Conservation (phyloP, 2,113 vertebrate species). For the Anarrhichthys ocellatus region DNA sequence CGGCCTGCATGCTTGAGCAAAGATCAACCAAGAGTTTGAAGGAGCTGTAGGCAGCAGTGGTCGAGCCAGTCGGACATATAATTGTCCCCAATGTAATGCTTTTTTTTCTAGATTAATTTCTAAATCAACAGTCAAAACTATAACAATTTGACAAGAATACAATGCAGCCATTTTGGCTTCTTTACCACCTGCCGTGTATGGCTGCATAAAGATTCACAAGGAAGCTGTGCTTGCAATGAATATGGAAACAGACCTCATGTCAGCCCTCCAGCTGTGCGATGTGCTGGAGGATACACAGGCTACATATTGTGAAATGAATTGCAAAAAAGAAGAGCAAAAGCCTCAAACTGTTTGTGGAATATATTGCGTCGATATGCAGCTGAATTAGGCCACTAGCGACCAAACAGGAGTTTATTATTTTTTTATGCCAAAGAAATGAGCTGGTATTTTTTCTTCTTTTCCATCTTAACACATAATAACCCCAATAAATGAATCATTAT, state of each 20-base stretch:
- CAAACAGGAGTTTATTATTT: background rate
- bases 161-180: constrained; percentile 16
- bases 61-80: background rate
- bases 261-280: background rate
- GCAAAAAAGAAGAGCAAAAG: background rate
- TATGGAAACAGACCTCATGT: constrained; percentile 20
- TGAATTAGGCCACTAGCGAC: background rate
- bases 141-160: constrained; percentile 18
- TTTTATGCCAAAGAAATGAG: background rate
- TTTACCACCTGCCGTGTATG: constrained; percentile 27
- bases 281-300: background rate
- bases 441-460: background rate
- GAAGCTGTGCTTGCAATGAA: constrained; percentile 3
- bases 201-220: background rate
- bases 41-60: background rate
- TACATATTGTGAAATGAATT: background rate
- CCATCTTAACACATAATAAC: background rate
- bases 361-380: background rate
- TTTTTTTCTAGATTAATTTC: background rate
- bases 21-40: background rate
- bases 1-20: background rate
- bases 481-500: background rate
- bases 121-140: background rate
- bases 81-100: background rate
- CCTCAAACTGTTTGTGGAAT: background rate